Evolutionary conservation across 30 jellyfish, hydroid and myxozoan genomes (phyloP).

Genomic region (Rhopilema esculentum): DNA sequence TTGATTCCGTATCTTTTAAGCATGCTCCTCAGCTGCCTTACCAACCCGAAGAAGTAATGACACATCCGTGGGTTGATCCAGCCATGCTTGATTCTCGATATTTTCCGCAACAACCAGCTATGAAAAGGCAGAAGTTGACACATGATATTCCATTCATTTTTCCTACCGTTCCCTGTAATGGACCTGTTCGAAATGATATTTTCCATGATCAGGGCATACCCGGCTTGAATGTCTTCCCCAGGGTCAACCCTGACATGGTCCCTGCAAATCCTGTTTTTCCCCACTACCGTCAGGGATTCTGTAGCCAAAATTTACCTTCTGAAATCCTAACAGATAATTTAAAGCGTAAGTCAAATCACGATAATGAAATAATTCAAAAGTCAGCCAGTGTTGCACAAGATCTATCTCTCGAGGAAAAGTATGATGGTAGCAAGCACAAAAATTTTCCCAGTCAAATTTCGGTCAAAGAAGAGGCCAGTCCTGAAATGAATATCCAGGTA

Average conservation of each 20-base stretch:
- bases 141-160: background rate
- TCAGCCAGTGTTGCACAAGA: background rate
- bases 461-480: background rate
- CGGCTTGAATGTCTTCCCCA: background rate
- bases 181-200: too few relatives aligned
- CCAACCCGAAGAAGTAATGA: background rate
- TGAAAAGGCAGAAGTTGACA: background rate
- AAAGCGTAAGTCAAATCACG: background rate
- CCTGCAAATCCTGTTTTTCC: background rate
- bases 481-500: background rate
- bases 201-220: too few relatives aligned
- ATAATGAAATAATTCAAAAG: background rate
- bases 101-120: background rate
- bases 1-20: background rate
- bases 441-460: background rate
- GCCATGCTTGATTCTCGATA: background rate
- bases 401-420: background rate
- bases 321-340: background rate
- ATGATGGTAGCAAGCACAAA: background rate
- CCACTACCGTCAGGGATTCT: background rate
- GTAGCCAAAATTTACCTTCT: background rate
- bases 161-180: background rate
- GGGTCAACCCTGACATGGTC: background rate
- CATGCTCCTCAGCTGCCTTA: background rate
- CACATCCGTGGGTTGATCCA: background rate